Evolutionary conservation across 2,113 vertebrate species (phyloP).

Genomic region (Vicugna pacos): DNA sequence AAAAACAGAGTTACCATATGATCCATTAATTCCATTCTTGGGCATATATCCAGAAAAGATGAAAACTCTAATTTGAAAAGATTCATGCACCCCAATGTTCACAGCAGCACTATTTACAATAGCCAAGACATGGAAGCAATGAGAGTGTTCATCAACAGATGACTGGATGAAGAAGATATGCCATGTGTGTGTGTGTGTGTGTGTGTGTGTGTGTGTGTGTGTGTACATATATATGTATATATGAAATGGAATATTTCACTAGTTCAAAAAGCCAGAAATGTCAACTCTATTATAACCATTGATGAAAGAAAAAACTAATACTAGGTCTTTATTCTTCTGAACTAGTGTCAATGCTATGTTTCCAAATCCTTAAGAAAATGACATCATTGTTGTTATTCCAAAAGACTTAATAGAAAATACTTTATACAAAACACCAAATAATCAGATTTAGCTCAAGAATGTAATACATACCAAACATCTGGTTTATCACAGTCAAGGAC

Average conservation of each 20-base stretch:
- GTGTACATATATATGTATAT: background rate
- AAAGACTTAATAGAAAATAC: constrained; percentile 6
- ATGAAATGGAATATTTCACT: background rate
- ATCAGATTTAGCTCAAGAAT: background rate
- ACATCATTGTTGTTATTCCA: background rate
- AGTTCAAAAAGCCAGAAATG: background rate
- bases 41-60: background rate
- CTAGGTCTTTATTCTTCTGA: background rate
- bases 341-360: background rate
- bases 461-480: background rate
- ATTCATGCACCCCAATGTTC: background rate
- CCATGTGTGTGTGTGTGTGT: no score
- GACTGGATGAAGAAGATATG: background rate
- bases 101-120: background rate
- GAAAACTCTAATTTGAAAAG: background rate
- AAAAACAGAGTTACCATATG: background rate
- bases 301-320: background rate
- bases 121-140: background rate
- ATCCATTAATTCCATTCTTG: background rate
- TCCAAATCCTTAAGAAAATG: background rate
- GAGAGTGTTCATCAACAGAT: background rate
- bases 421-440: background rate
- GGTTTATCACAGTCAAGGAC: background rate
- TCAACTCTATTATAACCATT: background rate
- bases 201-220: no score